These are phyloP conservation scores for Sycophaga agraensis DNA, from an alignment of 1,140 invertebrate genomes.

Conservation along the genomic window DNA sequence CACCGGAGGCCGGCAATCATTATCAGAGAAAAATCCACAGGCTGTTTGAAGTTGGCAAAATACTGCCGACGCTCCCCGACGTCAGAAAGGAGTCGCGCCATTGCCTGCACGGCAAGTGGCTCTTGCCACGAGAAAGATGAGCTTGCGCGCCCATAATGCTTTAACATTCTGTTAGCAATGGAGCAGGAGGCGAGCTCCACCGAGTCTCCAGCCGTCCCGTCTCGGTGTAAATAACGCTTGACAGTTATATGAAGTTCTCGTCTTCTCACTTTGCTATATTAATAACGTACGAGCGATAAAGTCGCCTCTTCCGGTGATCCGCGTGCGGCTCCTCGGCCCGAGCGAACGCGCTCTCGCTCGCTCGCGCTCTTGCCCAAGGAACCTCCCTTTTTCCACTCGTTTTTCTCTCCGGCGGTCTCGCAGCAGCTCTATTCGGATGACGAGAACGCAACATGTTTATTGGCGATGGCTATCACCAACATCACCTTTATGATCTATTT, in stretches of 20 bases:
- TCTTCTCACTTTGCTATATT: conserved; percentile 26
- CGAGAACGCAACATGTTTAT: conserved; percentile 22
- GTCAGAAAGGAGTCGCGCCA: too few relatives aligned
- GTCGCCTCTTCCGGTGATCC: conserved; percentile 21
- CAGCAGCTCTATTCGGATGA: not conserved
- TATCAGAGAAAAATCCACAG: conserved; percentile 8
- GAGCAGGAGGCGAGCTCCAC: not conserved
- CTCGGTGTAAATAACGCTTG: conserved; percentile 20
- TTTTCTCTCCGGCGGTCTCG: not conserved
- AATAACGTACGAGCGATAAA: conserved; percentile 29
- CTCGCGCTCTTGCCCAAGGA: too few relatives aligned
- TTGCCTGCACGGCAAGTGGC: too few relatives aligned
- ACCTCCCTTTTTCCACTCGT: not conserved
- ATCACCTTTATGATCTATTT: conserved; percentile 26
- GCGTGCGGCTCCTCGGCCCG: not conserved
- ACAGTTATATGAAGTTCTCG: conserved; percentile 30
- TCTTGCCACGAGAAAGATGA: not conserved
- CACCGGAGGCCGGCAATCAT: not conserved
- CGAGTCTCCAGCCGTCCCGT: not conserved
- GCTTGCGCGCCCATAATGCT: conserved; percentile 8
- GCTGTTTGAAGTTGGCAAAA: conserved; percentile 13
- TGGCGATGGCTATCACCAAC: conserved; percentile 21
- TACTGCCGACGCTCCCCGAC: not conserved
- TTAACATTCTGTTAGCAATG: conserved; percentile 18
- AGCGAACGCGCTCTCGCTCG: too few relatives aligned